These are phyloP conservation scores for Cydia amplana DNA, from an alignment of 1,140 invertebrate genomes.

Conservation along the genomic window DNA sequence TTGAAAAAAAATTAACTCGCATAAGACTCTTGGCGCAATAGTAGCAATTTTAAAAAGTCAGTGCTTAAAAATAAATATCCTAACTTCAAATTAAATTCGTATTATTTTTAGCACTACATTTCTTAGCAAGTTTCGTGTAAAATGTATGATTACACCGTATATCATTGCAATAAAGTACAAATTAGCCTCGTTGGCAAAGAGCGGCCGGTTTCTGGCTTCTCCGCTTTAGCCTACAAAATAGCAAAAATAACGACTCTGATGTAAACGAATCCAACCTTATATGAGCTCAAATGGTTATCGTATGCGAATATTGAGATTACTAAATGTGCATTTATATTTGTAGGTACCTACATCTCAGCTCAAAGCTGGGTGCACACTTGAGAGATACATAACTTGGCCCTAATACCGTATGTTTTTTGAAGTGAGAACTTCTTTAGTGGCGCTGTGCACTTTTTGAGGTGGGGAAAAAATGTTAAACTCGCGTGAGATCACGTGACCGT, in stretches of 20 bases:
- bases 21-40: too few relatives aligned
- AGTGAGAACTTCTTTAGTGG: too few relatives aligned
- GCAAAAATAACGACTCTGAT: conserved; percentile 17
- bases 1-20: too few relatives aligned
- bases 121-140: neutral
- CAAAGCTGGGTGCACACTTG: neutral
- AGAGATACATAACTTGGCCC: neutral
- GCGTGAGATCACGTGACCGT: too few relatives aligned
- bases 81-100: too few relatives aligned
- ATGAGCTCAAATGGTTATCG: neutral
- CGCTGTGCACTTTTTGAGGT: too few relatives aligned
- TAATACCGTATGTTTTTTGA: too few relatives aligned
- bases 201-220: neutral
- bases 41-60: too few relatives aligned
- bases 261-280: neutral
- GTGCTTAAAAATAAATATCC: too few relatives aligned
- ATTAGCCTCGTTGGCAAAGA: neutral
- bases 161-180: neutral
- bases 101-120: too few relatives aligned
- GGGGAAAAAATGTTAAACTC: too few relatives aligned
- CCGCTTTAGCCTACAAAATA: neutral
- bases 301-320: conserved; percentile 1
- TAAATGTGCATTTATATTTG: neutral
- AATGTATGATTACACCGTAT: neutral
- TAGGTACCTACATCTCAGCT: neutral